Conservation (phyloP, 1,140 invertebrate species). For the Semibalanus balanoides region DNA sequence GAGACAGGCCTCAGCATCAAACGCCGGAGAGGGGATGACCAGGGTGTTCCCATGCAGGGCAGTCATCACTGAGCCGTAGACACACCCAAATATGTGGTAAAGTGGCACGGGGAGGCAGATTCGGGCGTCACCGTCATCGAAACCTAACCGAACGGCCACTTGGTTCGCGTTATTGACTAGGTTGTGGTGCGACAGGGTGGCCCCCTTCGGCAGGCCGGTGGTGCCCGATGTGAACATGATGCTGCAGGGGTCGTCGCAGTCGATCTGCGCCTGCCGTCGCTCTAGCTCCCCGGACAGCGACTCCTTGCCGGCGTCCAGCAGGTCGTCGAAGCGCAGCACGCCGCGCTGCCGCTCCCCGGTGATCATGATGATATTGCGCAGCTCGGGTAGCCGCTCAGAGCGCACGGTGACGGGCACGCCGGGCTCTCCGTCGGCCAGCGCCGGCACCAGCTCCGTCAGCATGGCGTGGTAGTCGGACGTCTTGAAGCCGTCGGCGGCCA, state of each 20-base stretch:
- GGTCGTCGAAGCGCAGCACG: slow-evolving; percentile 36
- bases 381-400: slow-evolving; percentile 56
- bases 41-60: slow-evolving; percentile 49
- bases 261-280: slow-evolving; percentile 28
- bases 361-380: slow-evolving; percentile 59
- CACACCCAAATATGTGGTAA: slow-evolving; percentile 80
- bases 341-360: slow-evolving; percentile 61
- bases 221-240: slow-evolving; percentile 87
- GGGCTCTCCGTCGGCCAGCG: neutral
- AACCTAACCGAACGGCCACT: slow-evolving; percentile 41
- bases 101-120: slow-evolving; percentile 72
- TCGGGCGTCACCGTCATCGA: slow-evolving; percentile 40
- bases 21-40: slow-evolving; percentile 50
- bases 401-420: slow-evolving; percentile 40
- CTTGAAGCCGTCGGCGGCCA: slow-evolving; percentile 49
- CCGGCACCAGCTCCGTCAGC: neutral
- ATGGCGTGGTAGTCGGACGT: slow-evolving; percentile 22
- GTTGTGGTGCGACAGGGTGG: slow-evolving; percentile 61
- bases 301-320: neutral
- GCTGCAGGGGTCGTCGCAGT: slow-evolving; percentile 51
- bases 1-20: slow-evolving; percentile 50
- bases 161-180: slow-evolving; percentile 73
- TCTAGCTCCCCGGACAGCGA: neutral
- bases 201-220: slow-evolving; percentile 77
- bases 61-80: slow-evolving; percentile 46